A percentile compares a stretch with the other conserved stretches of the same genome.
Evolutionary conservation across 1,140 invertebrate genomes (phyloP).

Genomic region (Neuroterus valhalla): DNA sequence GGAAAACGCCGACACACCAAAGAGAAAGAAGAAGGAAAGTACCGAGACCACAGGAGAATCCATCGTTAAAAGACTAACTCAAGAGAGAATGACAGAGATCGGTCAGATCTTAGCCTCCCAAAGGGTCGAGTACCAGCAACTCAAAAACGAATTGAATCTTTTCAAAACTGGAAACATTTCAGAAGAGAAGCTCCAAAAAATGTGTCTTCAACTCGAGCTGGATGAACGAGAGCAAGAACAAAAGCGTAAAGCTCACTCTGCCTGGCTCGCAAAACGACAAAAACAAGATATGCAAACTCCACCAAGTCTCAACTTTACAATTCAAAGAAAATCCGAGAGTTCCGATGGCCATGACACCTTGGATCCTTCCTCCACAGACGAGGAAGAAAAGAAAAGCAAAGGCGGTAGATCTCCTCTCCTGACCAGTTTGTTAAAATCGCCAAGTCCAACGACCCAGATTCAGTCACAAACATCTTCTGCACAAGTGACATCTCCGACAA

Average conservation of each 20-base stretch:
- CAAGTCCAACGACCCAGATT: slow-evolving; percentile 71
- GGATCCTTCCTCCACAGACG: slow-evolving; percentile 50
- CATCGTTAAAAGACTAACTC: slow-evolving; percentile 85
- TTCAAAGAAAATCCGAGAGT: slow-evolving; percentile 54
- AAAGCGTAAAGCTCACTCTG: slow-evolving; percentile 78
- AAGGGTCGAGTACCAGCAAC: slow-evolving; percentile 82
- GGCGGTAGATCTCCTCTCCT: slow-evolving; percentile 82
- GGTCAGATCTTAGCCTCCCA: slow-evolving; percentile 82
- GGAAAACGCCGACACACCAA: slow-evolving; percentile 90
- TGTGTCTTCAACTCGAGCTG: slow-evolving; percentile 84
- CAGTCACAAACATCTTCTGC: slow-evolving; percentile 69
- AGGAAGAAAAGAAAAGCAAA: slow-evolving; percentile 63
- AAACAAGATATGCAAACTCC: slow-evolving; percentile 60
- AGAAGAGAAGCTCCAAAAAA: slow-evolving; percentile 83
- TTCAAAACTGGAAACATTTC: slow-evolving; percentile 75
- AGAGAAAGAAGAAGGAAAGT: slow-evolving; percentile 87
- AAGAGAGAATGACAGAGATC: slow-evolving; percentile 86
- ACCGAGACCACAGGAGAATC: slow-evolving; percentile 88
- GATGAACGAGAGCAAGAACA: slow-evolving; percentile 82
- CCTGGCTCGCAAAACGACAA: slow-evolving; percentile 82
- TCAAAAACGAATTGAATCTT: slow-evolving; percentile 79
- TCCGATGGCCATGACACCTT: slow-evolving; percentile 47
- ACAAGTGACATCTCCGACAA: slow-evolving; percentile 74
- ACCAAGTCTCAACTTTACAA: slow-evolving; percentile 44
- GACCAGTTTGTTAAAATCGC: slow-evolving; percentile 88